These are phyloP conservation scores for Diplazon laetatorius DNA, from an alignment of 2,888 invertebrate species.

Conservation along the genomic window DNA sequence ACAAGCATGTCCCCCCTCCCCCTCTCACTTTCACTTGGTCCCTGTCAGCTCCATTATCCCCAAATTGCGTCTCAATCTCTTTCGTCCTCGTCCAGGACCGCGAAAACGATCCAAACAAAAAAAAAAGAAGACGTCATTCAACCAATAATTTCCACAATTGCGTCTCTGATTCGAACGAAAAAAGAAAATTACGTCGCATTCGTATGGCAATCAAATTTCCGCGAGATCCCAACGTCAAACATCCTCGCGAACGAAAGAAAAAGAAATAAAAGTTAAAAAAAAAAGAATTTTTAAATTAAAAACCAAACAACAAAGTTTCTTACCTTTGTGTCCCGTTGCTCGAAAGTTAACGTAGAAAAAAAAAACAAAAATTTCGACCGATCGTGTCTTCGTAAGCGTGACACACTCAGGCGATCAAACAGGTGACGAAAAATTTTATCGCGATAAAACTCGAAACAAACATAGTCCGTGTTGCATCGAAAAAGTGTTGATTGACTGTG, in stretches of 20 bases:
- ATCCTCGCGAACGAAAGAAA: too few species aligned
- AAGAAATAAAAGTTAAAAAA: too few species aligned
- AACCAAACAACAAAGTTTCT: neutral
- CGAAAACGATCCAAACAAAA: neutral
- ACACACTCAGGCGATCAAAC: neutral
- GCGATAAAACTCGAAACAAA: slow-evolving; percentile 1
- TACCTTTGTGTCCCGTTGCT: slow-evolving; percentile 17
- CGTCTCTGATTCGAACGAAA: too few species aligned
- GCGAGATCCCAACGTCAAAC: too few species aligned
- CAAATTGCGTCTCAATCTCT: neutral
- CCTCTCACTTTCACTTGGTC: slow-evolving; percentile 13
- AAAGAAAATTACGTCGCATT: too few species aligned
- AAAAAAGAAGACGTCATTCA: too few species aligned
- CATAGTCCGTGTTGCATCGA: slow-evolving; percentile 18
- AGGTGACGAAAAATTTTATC: slow-evolving; percentile 3
- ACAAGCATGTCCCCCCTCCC: too few species aligned
- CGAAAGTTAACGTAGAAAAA: too few species aligned
- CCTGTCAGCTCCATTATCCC: slow-evolving; percentile 12
- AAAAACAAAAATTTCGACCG: slow-evolving; percentile 7
- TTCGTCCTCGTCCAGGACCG: neutral
- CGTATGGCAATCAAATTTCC: too few species aligned
- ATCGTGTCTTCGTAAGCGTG: neutral
- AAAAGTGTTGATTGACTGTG: slow-evolving; percentile 8
- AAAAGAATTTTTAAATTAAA: too few species aligned
- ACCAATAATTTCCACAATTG: too few species aligned